A percentile compares a stretch with the other conserved stretches of the same genome.
phyloP scores from a whole-genome alignment of 2,113 vertebrate genomes.

The Emydura subglobosa region DNA sequence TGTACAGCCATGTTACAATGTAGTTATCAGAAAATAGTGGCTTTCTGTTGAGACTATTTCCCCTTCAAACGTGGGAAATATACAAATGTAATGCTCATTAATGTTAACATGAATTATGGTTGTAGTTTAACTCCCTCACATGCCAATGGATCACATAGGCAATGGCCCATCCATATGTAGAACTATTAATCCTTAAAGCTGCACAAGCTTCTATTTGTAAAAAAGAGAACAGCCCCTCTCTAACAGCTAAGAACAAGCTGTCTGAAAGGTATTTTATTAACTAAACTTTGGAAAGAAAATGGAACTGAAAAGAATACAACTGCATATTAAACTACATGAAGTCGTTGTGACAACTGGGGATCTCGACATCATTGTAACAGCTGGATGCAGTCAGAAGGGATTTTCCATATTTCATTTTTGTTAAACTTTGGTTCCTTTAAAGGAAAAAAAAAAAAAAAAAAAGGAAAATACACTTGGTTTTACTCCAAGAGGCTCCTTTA shows the following conservation, averaged over 20 bases:
- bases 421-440: background rate
- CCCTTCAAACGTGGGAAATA: accelerated
- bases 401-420: conserved; percentile 38
- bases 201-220: background rate
- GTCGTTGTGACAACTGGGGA: conserved; percentile 63
- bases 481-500: background rate
- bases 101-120: background rate
- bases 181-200: background rate
- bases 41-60: accelerated
- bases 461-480: background rate
- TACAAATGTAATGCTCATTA: accelerated
- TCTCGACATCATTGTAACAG: conserved; percentile 64
- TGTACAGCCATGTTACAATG: background rate
- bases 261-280: conserved; percentile 73
- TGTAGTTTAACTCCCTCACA: background rate
- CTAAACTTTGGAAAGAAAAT: conserved; percentile 65
- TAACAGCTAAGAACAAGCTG: conserved; percentile 49
- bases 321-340: conserved; percentile 63
- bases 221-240: conserved; percentile 28
- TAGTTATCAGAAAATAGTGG: background rate
- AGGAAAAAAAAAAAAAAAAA: accelerated
- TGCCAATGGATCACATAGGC: background rate
- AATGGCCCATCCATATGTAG: accelerated
- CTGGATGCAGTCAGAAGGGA: conserved; percentile 61
- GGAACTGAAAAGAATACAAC: conserved; percentile 70